A percentile compares a stretch with the other conserved stretches of the same genome.
These are phyloP conservation scores for Mythimna pallens DNA, from an alignment of 2,888 invertebrate genomes.

Conservation along the genomic window DNA sequence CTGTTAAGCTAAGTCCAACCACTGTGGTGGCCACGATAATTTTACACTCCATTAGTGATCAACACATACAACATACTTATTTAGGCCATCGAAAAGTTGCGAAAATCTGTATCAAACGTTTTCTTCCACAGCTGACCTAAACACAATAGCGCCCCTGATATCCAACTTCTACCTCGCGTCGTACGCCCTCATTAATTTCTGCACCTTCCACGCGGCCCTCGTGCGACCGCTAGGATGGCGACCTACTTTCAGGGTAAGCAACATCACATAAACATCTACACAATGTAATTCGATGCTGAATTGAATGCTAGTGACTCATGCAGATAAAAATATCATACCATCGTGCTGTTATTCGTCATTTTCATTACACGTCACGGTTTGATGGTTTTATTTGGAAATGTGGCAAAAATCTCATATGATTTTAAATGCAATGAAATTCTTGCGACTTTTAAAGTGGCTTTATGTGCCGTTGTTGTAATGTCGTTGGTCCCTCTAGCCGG, in stretches of 20 bases:
- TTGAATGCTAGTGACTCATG: constrained; percentile 33
- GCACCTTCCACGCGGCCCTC: constrained; percentile 98
- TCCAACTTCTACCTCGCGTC: constrained; percentile 99
- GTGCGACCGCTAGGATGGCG: constrained; percentile 97
- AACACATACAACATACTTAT: no score
- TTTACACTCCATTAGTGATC: not conserved
- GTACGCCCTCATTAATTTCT: constrained; percentile 98
- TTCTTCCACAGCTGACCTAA: constrained; percentile 93
- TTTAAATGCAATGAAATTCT: not conserved
- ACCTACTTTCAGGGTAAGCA: constrained; percentile 95
- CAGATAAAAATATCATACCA: constrained; percentile 24
- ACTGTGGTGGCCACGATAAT: not conserved
- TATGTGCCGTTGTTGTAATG: not conserved
- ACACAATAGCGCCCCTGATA: constrained; percentile 97
- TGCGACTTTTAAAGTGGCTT: not conserved
- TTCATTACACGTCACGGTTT: constrained; percentile 28
- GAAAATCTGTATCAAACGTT: not conserved
- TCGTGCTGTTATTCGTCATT: constrained; percentile 27
- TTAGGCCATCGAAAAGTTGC: no score
- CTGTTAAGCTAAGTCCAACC: not conserved
- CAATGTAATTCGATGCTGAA: constrained; percentile 45
- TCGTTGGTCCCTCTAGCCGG: not conserved
- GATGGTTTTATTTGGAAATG: not conserved
- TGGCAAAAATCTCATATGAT: constrained; percentile 13
- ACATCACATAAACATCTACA: constrained; percentile 28